Conservation (phyloP, 2,113 vertebrate species). For the Zapornia atra region DNA sequence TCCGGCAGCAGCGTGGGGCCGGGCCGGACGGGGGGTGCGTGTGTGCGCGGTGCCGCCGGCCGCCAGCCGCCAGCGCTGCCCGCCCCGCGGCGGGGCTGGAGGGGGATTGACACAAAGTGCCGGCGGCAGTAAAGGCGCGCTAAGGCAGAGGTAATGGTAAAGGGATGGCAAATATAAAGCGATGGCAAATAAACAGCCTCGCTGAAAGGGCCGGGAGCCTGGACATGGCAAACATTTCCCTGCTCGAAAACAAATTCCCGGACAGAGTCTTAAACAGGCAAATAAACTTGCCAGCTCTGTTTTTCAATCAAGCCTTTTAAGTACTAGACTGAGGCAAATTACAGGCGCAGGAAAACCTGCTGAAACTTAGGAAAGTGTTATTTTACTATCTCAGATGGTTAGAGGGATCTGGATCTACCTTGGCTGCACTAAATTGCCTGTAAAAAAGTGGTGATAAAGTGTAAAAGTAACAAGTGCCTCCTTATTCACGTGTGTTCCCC, state of each 20-base stretch:
- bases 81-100: neutral
- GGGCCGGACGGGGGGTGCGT: neutral
- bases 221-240: conserved; percentile 24
- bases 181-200: conserved; percentile 49
- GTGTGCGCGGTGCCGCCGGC: neutral
- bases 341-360: conserved; percentile 11
- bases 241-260: conserved; percentile 68
- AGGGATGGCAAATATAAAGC: neutral
- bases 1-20: neutral
- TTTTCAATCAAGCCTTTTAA: conserved; percentile 58
- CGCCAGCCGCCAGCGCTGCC: neutral
- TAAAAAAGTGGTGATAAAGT: conserved; percentile 66
- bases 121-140: conserved; percentile 25
- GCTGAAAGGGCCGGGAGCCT: conserved; percentile 40
- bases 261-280: conserved; percentile 65
- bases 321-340: conserved; percentile 27
- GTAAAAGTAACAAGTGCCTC: conserved; percentile 70
- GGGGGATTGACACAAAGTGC: neutral
- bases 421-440: conserved; percentile 53
- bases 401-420: conserved; percentile 42
- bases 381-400: conserved; percentile 53
- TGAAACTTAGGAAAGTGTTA: conserved; percentile 53
- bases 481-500: conserved; percentile 52
- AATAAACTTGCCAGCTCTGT: conserved; percentile 61
- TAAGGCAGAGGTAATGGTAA: conserved; percentile 31